Evolutionary conservation across 2,113 vertebrate genomes (phyloP), one percentile per base, ranked within the genome.

Genomic region (Labeo catla): DNA sequence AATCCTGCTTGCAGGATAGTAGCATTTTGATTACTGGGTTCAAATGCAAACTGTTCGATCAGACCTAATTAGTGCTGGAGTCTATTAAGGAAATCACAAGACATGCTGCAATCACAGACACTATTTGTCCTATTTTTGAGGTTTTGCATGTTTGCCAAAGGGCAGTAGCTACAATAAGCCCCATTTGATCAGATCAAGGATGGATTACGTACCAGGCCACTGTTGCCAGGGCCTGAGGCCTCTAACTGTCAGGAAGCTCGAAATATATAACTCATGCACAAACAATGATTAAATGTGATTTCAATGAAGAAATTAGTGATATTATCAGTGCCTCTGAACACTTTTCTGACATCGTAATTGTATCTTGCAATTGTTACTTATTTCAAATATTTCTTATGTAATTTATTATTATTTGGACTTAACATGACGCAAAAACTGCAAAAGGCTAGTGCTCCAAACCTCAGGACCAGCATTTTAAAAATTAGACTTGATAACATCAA

Each of bases 151-250:
- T 78, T 78, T 77, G 52, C 76, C 76, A 78, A 43, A 78, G 9
- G 76, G 15, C 76, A 57, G 50, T 59, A 39, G 52, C 52, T 57
- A 12, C 28, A 57, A 59, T 39, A 78, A 78, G 76, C 76, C 52
- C 28, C 50, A 78, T 78, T n/a, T 57, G 50, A 78, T 57, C 76
- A 57, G 76, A 78, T 76, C 45, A 76, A 76, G 73, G 73, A 50
- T 50, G 73, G 73, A 76, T 76, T 76, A 76, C 73, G 47, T 23
- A 50, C 12, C 73, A 76, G 73, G 73, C 73, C 45, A 50, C 49
- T 50, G 73, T 11, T 45, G 45, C 73, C 45, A 15, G 73, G 50
- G 73, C 73, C 73, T 2, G 6, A 50, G 3, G 72, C 11, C n/a
- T 73, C 70, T 13, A 15, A 28, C 45, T 49, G 72, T 76, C 73